Percentiles rank a stretch among this genome's conserved stretches.
Conservation (phyloP, 2,113 vertebrate genomes). For the Cynoglossus semilaevis region DNA sequence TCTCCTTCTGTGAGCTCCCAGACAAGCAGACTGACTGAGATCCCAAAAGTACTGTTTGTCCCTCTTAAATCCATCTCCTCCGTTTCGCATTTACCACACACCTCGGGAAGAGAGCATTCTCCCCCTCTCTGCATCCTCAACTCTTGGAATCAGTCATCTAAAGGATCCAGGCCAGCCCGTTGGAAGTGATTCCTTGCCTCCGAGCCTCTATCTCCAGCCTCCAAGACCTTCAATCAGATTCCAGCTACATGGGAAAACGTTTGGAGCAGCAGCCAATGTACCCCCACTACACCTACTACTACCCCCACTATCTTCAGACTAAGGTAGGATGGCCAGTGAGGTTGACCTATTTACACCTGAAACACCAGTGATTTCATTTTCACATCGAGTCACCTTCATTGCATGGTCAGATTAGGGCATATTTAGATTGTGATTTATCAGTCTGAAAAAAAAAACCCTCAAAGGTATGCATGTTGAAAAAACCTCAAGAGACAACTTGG, state of each 20-base stretch:
- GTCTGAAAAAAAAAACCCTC: no score
- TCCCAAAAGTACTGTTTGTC: conserved; percentile 28
- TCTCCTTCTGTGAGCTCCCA: conserved; percentile 29
- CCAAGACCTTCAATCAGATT: conserved; percentile 77
- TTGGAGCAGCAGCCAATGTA: conserved; percentile 99
- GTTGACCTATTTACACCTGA: conserved; percentile 41
- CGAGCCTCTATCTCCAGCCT: conserved; percentile 60
- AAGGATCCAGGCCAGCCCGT: conserved; percentile 54
- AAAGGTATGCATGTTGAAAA: conserved; percentile 9
- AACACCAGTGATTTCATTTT: not conserved
- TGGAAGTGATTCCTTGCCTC: conserved; percentile 41
- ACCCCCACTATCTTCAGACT: conserved; percentile 96
- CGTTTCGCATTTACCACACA: conserved; percentile 28
- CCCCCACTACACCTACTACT: conserved; percentile 98
- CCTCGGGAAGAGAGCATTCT: conserved; percentile 21
- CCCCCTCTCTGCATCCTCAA: conserved; percentile 29
- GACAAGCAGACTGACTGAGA: conserved; percentile 52
- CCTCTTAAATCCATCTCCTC: conserved; percentile 21
- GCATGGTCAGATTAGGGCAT: not conserved
- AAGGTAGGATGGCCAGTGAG: conserved; percentile 80
- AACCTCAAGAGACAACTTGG: conserved; percentile 15
- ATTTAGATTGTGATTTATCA: no score
- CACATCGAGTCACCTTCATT: not conserved
- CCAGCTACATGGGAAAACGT: conserved; percentile 99
- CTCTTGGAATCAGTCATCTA: conserved; percentile 36